Conservation (phyloP, 2,113 vertebrate species). For the Pao palembangensis region DNA sequence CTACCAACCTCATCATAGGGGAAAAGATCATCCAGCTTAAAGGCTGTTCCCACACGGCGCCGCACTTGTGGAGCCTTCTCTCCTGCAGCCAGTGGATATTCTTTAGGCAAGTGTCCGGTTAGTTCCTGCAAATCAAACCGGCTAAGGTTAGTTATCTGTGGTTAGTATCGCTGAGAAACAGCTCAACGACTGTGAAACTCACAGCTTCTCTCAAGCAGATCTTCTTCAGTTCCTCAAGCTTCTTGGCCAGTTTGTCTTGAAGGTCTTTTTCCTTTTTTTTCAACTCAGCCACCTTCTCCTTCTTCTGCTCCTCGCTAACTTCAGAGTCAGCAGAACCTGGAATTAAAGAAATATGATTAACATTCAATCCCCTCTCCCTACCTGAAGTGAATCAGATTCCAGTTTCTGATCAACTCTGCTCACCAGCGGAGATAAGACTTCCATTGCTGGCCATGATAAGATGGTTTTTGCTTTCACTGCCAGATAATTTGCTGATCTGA, state of each 20-base stretch:
- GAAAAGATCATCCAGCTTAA: constrained; percentile 88
- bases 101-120: constrained; percentile 88
- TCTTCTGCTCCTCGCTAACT: constrained; percentile 88
- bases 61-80: constrained; percentile 86
- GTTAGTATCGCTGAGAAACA: background rate
- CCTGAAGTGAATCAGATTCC: background rate
- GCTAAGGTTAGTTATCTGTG: constrained; percentile 8
- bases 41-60: constrained; percentile 84
- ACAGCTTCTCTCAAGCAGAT: constrained; percentile 96
- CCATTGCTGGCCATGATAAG: constrained; percentile 96
- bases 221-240: constrained; percentile 89
- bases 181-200: constrained; percentile 52
- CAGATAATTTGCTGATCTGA: constrained; percentile 79
- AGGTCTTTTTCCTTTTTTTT: constrained; percentile 88
- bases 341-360: constrained; percentile 25
- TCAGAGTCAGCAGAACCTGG: constrained; percentile 92
- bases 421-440: constrained; percentile 94
- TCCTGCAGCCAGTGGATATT: constrained; percentile 86
- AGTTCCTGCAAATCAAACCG: constrained; percentile 78
- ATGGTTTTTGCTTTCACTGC: constrained; percentile 82
- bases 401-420: constrained; percentile 16
- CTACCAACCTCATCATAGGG: constrained; percentile 81
- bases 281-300: constrained; percentile 88
- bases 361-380: constrained; percentile 1
- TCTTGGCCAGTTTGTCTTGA: constrained; percentile 83